Evolutionary conservation across 2,797 vertebrate genomes (phyloP).

Genomic region (Chaetodon trifasciatus): DNA sequence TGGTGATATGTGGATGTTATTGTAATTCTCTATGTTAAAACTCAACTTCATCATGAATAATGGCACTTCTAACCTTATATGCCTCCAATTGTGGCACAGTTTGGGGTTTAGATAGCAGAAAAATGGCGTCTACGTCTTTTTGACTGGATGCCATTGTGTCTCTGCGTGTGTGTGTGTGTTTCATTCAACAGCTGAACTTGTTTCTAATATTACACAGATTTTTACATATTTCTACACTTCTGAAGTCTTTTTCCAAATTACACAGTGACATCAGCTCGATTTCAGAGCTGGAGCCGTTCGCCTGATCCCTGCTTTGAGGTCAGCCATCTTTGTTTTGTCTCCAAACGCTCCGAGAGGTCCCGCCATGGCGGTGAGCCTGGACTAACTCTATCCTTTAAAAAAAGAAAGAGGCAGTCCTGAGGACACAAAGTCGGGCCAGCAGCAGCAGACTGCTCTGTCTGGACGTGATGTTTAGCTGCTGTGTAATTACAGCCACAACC

Average conservation of each 20-base stretch:
- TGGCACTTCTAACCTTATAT: no score
- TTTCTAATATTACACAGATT: no score
- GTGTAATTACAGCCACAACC: slow-evolving; percentile 65
- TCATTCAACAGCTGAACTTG: no score
- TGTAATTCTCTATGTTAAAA: no score
- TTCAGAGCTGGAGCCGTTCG: neutral
- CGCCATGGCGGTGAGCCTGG: slow-evolving; percentile 12
- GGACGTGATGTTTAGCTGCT: slow-evolving; percentile 44
- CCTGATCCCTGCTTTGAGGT: neutral
- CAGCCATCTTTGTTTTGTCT: slow-evolving; percentile 31
- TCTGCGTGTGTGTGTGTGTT: no score
- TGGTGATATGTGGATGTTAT: neutral
- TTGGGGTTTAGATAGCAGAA: no score
- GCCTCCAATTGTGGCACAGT: no score
- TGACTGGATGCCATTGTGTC: no score
- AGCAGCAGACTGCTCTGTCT: slow-evolving; percentile 28
- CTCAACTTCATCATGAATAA: no score
- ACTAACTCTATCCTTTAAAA: slow-evolving; percentile 19
- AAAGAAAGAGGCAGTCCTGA: slow-evolving; percentile 18
- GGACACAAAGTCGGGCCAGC: slow-evolving; percentile 21
- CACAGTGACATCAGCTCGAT: neutral
- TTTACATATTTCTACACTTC: neutral
- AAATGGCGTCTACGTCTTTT: no score
- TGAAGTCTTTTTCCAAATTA: neutral
- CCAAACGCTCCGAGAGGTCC: neutral